Evolutionary conservation across 2,797 vertebrate species (phyloP).

Genomic region (Kryptopterus vitreolus): DNA sequence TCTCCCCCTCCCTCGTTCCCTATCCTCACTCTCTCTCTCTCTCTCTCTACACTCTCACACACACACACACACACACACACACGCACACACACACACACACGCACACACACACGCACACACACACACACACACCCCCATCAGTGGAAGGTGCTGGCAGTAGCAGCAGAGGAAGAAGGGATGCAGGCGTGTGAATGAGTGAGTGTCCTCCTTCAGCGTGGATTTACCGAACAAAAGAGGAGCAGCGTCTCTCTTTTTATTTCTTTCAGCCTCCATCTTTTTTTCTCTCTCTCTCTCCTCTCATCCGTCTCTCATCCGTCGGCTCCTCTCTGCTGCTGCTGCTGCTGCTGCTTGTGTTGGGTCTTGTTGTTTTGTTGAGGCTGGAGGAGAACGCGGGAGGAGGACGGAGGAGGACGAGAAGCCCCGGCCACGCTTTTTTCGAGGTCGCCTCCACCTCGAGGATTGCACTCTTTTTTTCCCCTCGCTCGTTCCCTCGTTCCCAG

Average conservation of each 20-base stretch:
- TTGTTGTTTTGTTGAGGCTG: slow-evolving; percentile 54
- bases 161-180: slow-evolving; percentile 64
- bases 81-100: slow-evolving; percentile 44
- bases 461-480: slow-evolving; percentile 54
- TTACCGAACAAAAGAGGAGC: slow-evolving; percentile 72
- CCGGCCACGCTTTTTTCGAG: slow-evolving; percentile 68
- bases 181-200: slow-evolving; percentile 75
- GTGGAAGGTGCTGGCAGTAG: slow-evolving; percentile 78
- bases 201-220: slow-evolving; percentile 73
- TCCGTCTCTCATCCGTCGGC: slow-evolving; percentile 57
- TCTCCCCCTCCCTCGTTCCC: slow-evolving; percentile 40
- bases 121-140: too few relatives aligned
- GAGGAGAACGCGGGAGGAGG: slow-evolving; percentile 43
- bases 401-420: slow-evolving; percentile 48
- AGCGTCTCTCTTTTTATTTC: slow-evolving; percentile 61
- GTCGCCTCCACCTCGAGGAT: slow-evolving; percentile 74
- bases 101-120: slow-evolving; percentile 66
- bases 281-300: slow-evolving; percentile 67
- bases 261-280: slow-evolving; percentile 62
- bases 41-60: slow-evolving; percentile 44
- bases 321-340: slow-evolving; percentile 24
- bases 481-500: slow-evolving; percentile 63
- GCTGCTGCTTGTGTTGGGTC: slow-evolving; percentile 38
- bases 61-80: slow-evolving; percentile 64
- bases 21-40: slow-evolving; percentile 40